phyloP scores from a whole-genome alignment of 2,797 vertebrate species.

The Falco peregrinus region DNA sequence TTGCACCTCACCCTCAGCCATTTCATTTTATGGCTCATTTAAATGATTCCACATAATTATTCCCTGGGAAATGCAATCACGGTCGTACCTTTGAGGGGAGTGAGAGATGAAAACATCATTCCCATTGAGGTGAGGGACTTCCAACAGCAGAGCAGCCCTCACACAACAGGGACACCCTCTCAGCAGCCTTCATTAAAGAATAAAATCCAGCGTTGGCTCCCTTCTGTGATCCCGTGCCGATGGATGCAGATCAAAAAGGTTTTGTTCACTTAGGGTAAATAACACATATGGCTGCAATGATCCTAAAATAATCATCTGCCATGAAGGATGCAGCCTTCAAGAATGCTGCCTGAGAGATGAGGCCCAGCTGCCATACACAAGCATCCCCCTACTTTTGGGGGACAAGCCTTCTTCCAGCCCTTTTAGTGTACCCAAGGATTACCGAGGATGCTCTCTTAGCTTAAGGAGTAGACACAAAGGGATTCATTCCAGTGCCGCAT shows the following conservation, averaged over 20 bases:
- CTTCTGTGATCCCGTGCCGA: background rate
- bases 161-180: background rate
- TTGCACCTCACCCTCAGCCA: background rate
- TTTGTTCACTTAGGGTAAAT: background rate
- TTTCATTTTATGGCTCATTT: background rate
- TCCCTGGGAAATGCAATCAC: rapidly evolving
- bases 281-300: rapidly evolving
- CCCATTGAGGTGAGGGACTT: background rate
- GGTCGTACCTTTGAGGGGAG: background rate
- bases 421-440: background rate
- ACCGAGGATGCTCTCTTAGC: background rate
- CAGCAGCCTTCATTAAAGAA: background rate
- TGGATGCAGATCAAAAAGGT: rapidly evolving
- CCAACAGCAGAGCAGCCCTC: background rate
- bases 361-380: rapidly evolving
- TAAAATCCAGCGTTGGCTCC: background rate
- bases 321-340: background rate
- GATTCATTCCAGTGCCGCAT: background rate
- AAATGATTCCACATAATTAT: background rate
- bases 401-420: background rate
- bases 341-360: background rate
- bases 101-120: background rate
- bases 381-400: background rate
- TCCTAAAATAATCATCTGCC: background rate
- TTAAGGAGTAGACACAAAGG: background rate